These are phyloP conservation scores for Pygmarrhopalites habei DNA, from an alignment of 1,140 invertebrate genomes.

Conservation along the genomic window DNA sequence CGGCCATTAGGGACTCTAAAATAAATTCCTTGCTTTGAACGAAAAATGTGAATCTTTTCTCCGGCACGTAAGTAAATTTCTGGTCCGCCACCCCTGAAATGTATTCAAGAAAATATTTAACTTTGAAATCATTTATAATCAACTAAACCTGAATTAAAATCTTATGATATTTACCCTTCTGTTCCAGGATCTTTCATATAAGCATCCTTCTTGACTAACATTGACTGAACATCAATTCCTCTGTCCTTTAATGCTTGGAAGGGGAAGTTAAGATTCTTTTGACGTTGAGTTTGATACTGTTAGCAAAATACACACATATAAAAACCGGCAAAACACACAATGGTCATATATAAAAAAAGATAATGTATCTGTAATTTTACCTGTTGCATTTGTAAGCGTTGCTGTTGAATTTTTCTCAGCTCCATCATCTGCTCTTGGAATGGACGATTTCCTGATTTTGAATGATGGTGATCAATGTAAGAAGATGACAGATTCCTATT, in stretches of 20 bases:
- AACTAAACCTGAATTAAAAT: no score
- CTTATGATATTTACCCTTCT: no score
- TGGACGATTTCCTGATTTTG: not conserved
- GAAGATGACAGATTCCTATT: constrained; percentile 8
- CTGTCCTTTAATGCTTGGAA: constrained; percentile 20
- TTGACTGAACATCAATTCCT: constrained; percentile 25
- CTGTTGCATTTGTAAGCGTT: not conserved
- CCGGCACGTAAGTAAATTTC: constrained; percentile 32
- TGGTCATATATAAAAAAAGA: no score
- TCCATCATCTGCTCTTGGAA: constrained; percentile 3
- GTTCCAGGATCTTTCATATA: constrained; percentile 28
- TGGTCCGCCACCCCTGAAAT: no score
- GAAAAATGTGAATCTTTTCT: constrained; percentile 28
- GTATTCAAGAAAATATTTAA: no score
- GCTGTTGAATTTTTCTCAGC: not conserved
- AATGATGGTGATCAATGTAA: not conserved
- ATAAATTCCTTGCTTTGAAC: constrained; percentile 24
- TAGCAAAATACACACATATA: no score
- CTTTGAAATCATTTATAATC: no score
- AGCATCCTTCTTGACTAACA: constrained; percentile 29
- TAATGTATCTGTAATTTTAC: not conserved
- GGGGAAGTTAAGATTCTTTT: not conserved
- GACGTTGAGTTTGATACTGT: no score
- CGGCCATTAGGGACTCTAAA: constrained; percentile 21
- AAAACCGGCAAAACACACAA: no score